A percentile compares a stretch with the other conserved stretches of the same genome.
Evolutionary conservation across 2,113 vertebrate species (phyloP).

Genomic region (Terrapene triunguis): DNA sequence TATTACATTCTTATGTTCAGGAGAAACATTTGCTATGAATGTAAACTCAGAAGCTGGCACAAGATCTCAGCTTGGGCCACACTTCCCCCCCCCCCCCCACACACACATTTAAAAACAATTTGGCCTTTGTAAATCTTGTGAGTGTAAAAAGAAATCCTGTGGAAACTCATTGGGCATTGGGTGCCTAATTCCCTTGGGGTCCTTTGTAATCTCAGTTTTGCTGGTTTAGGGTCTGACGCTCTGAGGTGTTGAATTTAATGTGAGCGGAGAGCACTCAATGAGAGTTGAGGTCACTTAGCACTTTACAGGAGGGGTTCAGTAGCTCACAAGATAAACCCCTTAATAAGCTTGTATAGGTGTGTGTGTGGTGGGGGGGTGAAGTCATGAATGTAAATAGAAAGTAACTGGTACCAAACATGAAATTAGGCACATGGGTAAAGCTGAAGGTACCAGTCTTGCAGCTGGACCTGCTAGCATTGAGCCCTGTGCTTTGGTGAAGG

Average conservation of each 20-base stretch:
- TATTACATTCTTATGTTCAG: neutral
- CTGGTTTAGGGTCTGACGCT: neutral
- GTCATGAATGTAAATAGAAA: neutral
- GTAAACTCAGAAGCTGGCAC: neutral
- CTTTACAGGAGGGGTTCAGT: neutral
- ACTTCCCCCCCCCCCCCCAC: too few species aligned
- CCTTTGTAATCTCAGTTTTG: neutral
- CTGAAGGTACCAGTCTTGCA: neutral
- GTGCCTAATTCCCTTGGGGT: neutral
- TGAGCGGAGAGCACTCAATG: neutral
- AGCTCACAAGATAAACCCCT: neutral
- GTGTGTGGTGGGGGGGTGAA: too few species aligned
- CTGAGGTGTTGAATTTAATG: neutral
- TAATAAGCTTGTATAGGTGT: neutral
- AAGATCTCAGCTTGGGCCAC: neutral
- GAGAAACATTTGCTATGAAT: neutral
- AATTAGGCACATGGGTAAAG: neutral
- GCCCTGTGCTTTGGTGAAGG: neutral
- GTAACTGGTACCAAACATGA: neutral
- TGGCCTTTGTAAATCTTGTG: neutral
- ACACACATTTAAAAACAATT: neutral
- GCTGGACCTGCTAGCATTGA: neutral
- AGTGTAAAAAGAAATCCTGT: neutral
- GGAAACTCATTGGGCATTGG: neutral
- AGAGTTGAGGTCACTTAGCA: neutral